phyloP scores from a whole-genome alignment of 2,113 vertebrate species.

The Alligator sinensis region DNA sequence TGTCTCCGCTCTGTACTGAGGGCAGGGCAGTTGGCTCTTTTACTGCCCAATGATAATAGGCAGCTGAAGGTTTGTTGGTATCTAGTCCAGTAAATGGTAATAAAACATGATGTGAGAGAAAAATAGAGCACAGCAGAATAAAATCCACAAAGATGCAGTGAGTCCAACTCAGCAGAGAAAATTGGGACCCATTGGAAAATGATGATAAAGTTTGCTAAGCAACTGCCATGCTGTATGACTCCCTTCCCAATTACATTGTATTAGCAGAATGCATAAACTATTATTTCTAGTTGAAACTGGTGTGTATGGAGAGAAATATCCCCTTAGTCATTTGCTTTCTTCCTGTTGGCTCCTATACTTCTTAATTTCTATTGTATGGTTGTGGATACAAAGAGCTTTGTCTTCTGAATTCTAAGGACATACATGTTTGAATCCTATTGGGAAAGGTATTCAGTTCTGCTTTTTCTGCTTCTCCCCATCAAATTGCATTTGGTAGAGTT shows the following conservation, averaged over 20 bases:
- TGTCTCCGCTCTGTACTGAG: accelerated
- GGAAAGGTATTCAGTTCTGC: accelerated
- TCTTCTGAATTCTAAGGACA: neutral
- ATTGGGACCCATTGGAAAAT: neutral
- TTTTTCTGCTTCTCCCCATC: neutral
- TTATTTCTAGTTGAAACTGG: neutral
- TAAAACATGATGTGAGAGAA: neutral
- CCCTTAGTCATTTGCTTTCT: conserved; percentile 25
- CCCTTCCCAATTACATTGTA: neutral
- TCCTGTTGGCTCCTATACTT: neutral
- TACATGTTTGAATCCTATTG: conserved; percentile 15
- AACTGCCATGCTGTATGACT: neutral
- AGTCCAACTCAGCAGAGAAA: conserved; percentile 5
- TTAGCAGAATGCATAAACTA: neutral
- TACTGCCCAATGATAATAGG: neutral
- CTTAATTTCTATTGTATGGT: conserved; percentile 7
- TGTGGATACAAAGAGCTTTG: neutral
- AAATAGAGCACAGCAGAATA: neutral
- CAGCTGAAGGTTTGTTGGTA: neutral
- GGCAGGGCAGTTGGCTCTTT: neutral
- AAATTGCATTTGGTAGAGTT: neutral
- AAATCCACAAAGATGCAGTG: neutral
- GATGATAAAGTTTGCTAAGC: conserved; percentile 5
- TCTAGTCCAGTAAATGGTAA: neutral
- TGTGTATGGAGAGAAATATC: neutral